These are phyloP conservation scores for Rhopalosiphum nymphaeae DNA, from an alignment of 2,888 invertebrate species.

Conservation along the genomic window DNA sequence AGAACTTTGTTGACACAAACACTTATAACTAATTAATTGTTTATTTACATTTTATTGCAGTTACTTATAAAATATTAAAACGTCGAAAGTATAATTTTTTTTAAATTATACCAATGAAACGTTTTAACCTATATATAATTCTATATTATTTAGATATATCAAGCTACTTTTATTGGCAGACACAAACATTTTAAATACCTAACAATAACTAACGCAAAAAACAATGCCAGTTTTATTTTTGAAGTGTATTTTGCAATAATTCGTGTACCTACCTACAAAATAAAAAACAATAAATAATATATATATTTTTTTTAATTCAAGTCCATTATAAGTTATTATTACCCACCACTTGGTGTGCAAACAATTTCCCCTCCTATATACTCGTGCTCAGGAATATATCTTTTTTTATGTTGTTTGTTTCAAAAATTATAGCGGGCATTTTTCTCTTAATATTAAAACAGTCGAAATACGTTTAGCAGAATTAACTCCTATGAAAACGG, in stretches of 20 bases:
- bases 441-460: not conserved
- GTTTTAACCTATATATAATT: not conserved
- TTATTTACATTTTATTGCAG: not conserved
- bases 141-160: not conserved
- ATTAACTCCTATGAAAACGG: not conserved
- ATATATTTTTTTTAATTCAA: not conserved
- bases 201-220: not conserved
- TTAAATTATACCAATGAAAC: not conserved
- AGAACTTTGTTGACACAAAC: not conserved
- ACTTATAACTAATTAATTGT: not conserved
- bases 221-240: not conserved
- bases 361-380: not conserved
- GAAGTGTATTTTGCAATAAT: not conserved
- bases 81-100: not conserved
- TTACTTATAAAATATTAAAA: not conserved
- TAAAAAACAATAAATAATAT: slow-evolving; percentile 18
- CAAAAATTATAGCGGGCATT: not conserved
- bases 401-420: not conserved
- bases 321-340: not conserved
- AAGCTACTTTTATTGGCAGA: not conserved
- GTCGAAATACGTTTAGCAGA: not conserved
- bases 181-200: not conserved
- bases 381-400: not conserved
- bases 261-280: not conserved
- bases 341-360: not conserved